Percentiles rank a stretch among this genome's conserved stretches.
Evolutionary conservation across 2,888 invertebrate species (phyloP).

Genomic region (Antitype chi): DNA sequence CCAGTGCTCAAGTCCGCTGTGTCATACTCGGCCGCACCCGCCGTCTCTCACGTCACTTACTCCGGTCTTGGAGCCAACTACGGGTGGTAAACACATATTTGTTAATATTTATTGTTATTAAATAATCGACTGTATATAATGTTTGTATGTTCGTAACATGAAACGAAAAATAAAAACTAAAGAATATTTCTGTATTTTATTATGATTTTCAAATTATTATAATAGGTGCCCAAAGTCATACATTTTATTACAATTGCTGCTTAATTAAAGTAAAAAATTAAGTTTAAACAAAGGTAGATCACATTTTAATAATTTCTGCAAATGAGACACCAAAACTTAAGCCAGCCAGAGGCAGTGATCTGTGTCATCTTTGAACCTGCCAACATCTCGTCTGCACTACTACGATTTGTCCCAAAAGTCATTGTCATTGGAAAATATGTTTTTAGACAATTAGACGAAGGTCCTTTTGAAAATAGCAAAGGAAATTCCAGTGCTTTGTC

Average conservation of each 20-base stretch:
- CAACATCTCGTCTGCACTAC: background rate
- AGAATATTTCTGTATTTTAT: conserved; percentile 35
- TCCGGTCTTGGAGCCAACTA: conserved; percentile 89
- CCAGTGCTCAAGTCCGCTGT: conserved; percentile 75
- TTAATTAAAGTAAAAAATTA: background rate
- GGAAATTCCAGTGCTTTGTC: too few species aligned
- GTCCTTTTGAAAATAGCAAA: too few species aligned
- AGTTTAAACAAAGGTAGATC: background rate
- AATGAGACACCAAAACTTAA: background rate
- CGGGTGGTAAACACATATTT: conserved; percentile 80
- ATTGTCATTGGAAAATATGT: background rate
- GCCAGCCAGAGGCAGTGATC: too few species aligned
- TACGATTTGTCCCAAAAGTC: background rate
- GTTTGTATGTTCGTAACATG: conserved; percentile 48
- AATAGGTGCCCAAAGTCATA: background rate
- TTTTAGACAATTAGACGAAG: too few species aligned
- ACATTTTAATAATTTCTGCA: background rate
- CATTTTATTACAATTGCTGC: background rate
- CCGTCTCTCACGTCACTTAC: conserved; percentile 92
- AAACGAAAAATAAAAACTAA: conserved; percentile 58
- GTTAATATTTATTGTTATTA: conserved; percentile 62
- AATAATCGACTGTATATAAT: conserved; percentile 59
- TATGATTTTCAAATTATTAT: background rate
- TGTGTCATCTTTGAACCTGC: background rate
- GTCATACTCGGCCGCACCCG: conserved; percentile 90